phyloP scores from a whole-genome alignment of 2,888 invertebrate species.

The Diaperis boleti region DNA sequence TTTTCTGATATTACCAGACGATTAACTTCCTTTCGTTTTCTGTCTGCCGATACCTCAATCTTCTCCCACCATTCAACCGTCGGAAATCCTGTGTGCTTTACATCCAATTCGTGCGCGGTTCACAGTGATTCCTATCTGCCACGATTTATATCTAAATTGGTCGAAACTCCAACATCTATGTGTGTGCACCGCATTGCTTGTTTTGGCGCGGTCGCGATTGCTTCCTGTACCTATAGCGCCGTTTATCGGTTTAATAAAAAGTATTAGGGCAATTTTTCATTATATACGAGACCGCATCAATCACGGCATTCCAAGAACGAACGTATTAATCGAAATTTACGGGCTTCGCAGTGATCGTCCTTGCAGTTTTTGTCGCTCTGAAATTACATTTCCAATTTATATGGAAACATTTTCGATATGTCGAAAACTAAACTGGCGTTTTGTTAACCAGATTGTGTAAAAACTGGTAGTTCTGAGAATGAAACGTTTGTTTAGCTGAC shows the following conservation, averaged over 20 bases:
- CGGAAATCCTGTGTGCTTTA: slow-evolving; percentile 52
- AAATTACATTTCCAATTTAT: neutral
- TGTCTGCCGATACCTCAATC: no score
- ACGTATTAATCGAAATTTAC: slow-evolving; percentile 28
- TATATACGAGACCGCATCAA: slow-evolving; percentile 6
- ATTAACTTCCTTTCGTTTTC: no score
- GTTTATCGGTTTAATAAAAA: slow-evolving; percentile 12
- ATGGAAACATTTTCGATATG: neutral
- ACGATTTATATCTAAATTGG: slow-evolving; percentile 43
- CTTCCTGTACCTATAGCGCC: slow-evolving; percentile 16
- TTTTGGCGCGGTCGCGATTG: slow-evolving; percentile 16
- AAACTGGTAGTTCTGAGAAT: neutral
- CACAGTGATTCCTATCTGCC: slow-evolving; percentile 48
- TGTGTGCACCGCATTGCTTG: slow-evolving; percentile 7
- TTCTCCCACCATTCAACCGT: slow-evolving; percentile 20
- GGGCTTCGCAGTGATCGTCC: slow-evolving; percentile 1
- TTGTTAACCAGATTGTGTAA: neutral
- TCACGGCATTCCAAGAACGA: slow-evolving; percentile 17
- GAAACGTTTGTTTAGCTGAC: neutral
- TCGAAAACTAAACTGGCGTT: neutral
- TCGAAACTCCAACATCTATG: slow-evolving; percentile 18
- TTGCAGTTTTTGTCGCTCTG: slow-evolving; percentile 2
- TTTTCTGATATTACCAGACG: no score
- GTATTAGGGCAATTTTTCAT: slow-evolving; percentile 4
- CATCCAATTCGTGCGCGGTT: slow-evolving; percentile 51